phyloP scores from a whole-genome alignment of 2,797 vertebrate genomes.

The Muscicapa comitata region DNA sequence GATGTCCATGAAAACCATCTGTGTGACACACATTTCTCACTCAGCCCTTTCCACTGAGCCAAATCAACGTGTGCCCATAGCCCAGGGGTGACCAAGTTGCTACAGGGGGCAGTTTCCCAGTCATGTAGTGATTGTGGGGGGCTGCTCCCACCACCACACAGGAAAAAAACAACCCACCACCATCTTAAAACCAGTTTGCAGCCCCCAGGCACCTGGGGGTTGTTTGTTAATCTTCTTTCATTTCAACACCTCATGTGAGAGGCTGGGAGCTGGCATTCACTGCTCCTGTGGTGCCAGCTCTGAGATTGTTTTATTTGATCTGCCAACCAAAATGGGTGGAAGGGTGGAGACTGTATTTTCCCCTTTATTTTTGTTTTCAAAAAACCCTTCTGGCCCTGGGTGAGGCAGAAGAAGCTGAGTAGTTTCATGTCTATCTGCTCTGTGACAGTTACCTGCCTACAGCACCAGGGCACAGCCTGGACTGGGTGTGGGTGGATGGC shows the following conservation, averaged over 20 bases:
- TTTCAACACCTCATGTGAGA: slow-evolving; percentile 44
- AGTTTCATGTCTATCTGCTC: background rate
- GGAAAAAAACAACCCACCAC: background rate
- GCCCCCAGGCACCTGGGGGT: background rate
- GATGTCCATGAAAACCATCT: background rate
- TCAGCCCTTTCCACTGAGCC: background rate
- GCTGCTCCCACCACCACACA: background rate
- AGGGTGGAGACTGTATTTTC: slow-evolving; percentile 55
- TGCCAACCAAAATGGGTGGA: slow-evolving; percentile 21
- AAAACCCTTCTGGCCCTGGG: slow-evolving; percentile 60
- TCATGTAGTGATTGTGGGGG: background rate
- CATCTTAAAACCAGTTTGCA: background rate
- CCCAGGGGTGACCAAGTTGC: background rate
- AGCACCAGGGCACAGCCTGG: background rate
- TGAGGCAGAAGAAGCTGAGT: slow-evolving; percentile 15
- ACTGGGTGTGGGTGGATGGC: background rate
- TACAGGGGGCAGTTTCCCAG: rapidly evolving
- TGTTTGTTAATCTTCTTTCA: slow-evolving; percentile 30
- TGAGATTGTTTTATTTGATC: slow-evolving; percentile 42
- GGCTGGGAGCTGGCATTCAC: slow-evolving; percentile 33
- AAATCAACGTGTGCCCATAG: rapidly evolving
- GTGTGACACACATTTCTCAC: background rate
- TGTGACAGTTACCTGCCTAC: slow-evolving; percentile 42
- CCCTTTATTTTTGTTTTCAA: slow-evolving; percentile 51
- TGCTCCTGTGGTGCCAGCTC: slow-evolving; percentile 4